A percentile compares a stretch with the other conserved stretches of the same genome.
Evolutionary conservation across 1,140 invertebrate species (phyloP).

Genomic region (Ridgeia piscesae): DNA sequence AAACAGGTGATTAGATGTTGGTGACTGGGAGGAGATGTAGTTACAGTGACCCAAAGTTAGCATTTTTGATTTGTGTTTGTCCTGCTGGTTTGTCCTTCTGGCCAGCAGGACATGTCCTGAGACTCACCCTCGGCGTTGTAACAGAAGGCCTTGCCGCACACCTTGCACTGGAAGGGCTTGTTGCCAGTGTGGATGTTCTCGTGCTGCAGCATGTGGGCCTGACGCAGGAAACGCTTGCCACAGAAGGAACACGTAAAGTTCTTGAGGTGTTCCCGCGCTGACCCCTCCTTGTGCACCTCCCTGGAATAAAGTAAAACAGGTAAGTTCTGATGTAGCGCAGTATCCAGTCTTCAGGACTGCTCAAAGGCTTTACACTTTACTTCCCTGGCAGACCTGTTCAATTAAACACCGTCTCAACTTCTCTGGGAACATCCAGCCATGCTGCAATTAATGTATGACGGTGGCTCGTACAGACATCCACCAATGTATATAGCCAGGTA

Average conservation of each 20-base stretch:
- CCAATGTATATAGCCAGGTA: too few relatives aligned
- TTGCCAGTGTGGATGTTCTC: conserved; percentile 72
- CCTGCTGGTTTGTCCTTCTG: not conserved
- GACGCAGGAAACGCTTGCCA: conserved; percentile 80
- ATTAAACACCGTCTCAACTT: too few relatives aligned
- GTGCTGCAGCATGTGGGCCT: conserved; percentile 79
- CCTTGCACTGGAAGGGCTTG: conserved; percentile 36
- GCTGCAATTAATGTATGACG: too few relatives aligned
- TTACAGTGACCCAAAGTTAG: too few relatives aligned
- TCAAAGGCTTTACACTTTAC: too few relatives aligned
- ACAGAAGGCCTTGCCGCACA: conserved; percentile 77
- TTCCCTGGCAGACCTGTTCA: too few relatives aligned
- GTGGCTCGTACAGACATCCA: too few relatives aligned
- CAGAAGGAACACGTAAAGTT: conserved; percentile 67
- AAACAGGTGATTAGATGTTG: too few relatives aligned
- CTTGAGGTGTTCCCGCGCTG: conserved; percentile 16
- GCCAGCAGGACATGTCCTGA: not conserved
- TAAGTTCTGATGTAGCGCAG: too few relatives aligned
- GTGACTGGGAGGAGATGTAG: too few relatives aligned
- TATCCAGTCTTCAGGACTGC: too few relatives aligned
- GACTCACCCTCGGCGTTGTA: conserved; percentile 50
- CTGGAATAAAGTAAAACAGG: not conserved
- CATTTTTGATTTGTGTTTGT: not conserved
- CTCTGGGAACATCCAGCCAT: too few relatives aligned
- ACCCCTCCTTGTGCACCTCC: not conserved